phyloP scores from a whole-genome alignment of 2,113 vertebrate genomes.

The Pseudorhombus dupliciocellatus region DNA sequence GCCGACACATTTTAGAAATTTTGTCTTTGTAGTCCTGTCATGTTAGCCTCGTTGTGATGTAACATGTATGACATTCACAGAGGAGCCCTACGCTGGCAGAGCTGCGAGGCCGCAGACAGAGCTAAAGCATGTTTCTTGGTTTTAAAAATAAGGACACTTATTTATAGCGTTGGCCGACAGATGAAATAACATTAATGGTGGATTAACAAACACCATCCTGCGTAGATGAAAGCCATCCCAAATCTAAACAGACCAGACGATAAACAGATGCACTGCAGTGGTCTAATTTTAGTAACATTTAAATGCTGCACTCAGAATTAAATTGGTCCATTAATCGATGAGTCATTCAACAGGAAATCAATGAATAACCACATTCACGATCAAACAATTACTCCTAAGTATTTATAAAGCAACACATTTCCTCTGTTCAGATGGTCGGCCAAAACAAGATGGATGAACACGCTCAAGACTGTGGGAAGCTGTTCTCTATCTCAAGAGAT shows the following conservation, averaged over 20 bases:
- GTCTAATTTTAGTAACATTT: background rate
- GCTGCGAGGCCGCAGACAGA: slow-evolving; percentile 2
- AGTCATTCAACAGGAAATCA: background rate
- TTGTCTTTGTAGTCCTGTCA: slow-evolving; percentile 31
- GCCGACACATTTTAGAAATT: slow-evolving; percentile 16
- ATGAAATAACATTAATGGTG: background rate
- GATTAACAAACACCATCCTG: slow-evolving; percentile 6
- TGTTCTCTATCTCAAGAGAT: too few relatives aligned
- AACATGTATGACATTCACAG: slow-evolving; percentile 39
- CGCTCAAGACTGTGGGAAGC: too few relatives aligned
- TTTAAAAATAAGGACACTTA: background rate
- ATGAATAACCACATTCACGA: background rate
- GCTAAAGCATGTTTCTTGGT: background rate
- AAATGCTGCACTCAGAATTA: background rate
- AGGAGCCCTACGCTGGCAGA: background rate
- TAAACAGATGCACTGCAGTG: background rate
- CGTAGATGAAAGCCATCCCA: background rate
- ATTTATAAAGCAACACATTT: too few relatives aligned
- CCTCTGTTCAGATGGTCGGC: too few relatives aligned
- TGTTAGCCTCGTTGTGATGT: slow-evolving; percentile 24
- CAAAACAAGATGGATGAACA: background rate
- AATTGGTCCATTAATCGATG: background rate
- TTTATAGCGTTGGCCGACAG: background rate
- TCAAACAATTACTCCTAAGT: background rate
- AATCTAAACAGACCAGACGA: background rate